phyloP scores from a whole-genome alignment of 2,113 vertebrate species.

The Anser brachyrhynchus region DNA sequence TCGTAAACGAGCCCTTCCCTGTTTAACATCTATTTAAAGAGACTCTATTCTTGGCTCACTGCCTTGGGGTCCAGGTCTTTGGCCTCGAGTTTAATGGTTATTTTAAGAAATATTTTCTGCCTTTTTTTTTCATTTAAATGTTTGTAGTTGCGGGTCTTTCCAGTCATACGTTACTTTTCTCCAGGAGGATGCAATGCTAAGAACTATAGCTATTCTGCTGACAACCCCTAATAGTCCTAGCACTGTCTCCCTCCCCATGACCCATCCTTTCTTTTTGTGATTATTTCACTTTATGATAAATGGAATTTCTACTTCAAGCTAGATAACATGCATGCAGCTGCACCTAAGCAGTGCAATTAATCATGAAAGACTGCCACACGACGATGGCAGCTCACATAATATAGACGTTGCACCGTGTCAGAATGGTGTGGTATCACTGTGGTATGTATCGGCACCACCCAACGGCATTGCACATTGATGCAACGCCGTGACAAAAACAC shows the following conservation, averaged over 20 bases:
- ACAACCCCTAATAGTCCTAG: not conserved
- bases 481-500: not conserved
- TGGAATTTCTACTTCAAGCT: not conserved
- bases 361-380: not conserved
- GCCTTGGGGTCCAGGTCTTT: not conserved
- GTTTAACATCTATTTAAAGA: slow-evolving; percentile 70
- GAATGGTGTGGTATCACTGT: not conserved
- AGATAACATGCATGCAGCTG: rapidly evolving
- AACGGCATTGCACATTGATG: not conserved
- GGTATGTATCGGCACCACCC: rapidly evolving
- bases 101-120: slow-evolving; percentile 45
- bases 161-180: not conserved
- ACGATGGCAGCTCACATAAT: rapidly evolving
- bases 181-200: not conserved
- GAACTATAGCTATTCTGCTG: not conserved
- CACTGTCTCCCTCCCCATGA: not conserved
- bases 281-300: not conserved
- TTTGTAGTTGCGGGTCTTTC: not conserved
- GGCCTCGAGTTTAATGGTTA: slow-evolving; percentile 26
- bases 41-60: slow-evolving; percentile 2
- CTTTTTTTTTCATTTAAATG: not conserved
- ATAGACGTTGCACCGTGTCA: rapidly evolving
- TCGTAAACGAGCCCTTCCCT: slow-evolving; percentile 32
- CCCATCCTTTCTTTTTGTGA: not conserved
- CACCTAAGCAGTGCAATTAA: not conserved